These are phyloP conservation scores for Exephanes ischioxanthus DNA, from an alignment of 2,888 invertebrate genomes.

Conservation along the genomic window DNA sequence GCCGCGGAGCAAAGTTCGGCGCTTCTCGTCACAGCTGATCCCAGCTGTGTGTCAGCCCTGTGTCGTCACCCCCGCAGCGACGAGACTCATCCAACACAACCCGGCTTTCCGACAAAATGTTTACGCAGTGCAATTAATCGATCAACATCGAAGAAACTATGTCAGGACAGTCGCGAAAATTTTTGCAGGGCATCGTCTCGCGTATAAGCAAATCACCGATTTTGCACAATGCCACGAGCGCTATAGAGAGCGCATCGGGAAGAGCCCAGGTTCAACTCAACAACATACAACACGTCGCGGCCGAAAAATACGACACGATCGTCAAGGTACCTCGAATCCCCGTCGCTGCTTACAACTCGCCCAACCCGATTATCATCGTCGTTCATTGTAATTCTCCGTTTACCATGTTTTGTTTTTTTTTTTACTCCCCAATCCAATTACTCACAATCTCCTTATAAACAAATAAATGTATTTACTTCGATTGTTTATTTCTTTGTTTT, in stretches of 20 bases:
- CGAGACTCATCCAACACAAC: constrained; percentile 40
- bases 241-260: constrained; percentile 75
- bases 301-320: constrained; percentile 77
- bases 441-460: background rate
- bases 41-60: background rate
- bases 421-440: background rate
- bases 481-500: no score
- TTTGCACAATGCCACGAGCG: constrained; percentile 74
- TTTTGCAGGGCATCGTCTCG: constrained; percentile 73
- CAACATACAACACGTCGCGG: constrained; percentile 75
- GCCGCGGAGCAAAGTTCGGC: background rate
- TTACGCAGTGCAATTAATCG: constrained; percentile 9
- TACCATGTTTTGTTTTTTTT: background rate
- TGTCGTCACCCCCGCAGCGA: background rate
- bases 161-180: constrained; percentile 74
- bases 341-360: background rate
- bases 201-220: constrained; percentile 75
- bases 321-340: constrained; percentile 74
- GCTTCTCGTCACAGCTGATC: constrained; percentile 6
- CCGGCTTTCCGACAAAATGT: constrained; percentile 44
- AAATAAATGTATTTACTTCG: background rate
- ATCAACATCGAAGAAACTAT: constrained; percentile 63
- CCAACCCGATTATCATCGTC: background rate
- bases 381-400: background rate
- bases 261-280: constrained; percentile 76